Evolutionary conservation across 2,113 vertebrate genomes (phyloP), one percentile per base, ranked within the genome.

Genomic region (Corapipo altera): DNA sequence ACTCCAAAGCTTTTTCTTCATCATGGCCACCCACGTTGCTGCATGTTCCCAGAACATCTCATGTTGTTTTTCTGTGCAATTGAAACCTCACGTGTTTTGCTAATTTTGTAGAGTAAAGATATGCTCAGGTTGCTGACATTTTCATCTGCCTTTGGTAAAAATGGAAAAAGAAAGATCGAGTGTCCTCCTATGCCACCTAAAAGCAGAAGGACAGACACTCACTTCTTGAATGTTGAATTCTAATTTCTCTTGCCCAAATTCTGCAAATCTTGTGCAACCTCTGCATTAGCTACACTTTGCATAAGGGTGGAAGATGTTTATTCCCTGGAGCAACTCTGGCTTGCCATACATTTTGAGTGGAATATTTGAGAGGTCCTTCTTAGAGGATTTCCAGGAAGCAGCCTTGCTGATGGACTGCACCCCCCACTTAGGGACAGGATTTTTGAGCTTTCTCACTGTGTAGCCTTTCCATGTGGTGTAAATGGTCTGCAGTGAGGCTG

Each of bases 1-100:
- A 94, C 59, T 90, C 85, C 78, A 74, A 91, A 94, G 89, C 39
- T 94, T 93, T 88, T 96, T 88, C 90, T 93, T 93, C 85, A 24
- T 71, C 7, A 15, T 55, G 92, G 59, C 95, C 95, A 95, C 92
- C 88, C 88, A 94, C 59, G 0, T 88, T 94, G 95, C 83, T 94
- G 57, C 76, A 24, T 80, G 85, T 95, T 96, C 85, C 94, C 61
- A 77, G 88, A 92, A 88, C 92, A 65, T 95, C 80, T 84, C 66
- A 19, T 52, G 39, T 79, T 92, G 67, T 90, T 94, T 90, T 80
- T 88, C 61, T 75, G 43, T 65, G 61, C 70, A 26, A 4, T 20
- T 20, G 72, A 89, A 94, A 54, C 79, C 69, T 94, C 73, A 65
- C 4, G 27, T 72, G 65, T 59, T 96, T 93, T 92, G 85, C 57